These are phyloP conservation scores for Pseudopodoces humilis DNA, from an alignment of 2,113 vertebrate species.

Conservation along the genomic window DNA sequence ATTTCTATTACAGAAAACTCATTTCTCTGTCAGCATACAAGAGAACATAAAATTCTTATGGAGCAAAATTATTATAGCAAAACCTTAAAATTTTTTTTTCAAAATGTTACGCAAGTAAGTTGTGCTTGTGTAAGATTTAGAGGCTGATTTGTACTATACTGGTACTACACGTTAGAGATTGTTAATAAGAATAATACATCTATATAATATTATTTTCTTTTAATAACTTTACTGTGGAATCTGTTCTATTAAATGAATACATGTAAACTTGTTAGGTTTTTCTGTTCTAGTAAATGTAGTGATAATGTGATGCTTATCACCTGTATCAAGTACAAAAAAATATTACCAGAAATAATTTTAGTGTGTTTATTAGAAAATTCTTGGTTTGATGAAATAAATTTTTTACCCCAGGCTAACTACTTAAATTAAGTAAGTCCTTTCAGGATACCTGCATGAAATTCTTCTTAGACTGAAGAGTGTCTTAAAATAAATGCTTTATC, in stretches of 20 bases:
- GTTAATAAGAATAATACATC: neutral
- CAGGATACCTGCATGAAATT: fast-evolving
- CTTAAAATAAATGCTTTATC: neutral
- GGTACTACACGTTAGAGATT: neutral
- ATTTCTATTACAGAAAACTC: neutral
- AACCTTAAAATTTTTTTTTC: neutral
- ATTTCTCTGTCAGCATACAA: neutral
- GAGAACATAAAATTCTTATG: neutral
- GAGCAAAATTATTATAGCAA: neutral
- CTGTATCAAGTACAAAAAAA: neutral
- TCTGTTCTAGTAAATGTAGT: neutral
- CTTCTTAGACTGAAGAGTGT: neutral
- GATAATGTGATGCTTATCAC: neutral
- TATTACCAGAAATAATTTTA: neutral
- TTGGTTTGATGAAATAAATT: neutral
- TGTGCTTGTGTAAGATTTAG: neutral
- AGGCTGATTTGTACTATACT: neutral
- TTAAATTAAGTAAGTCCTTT: neutral
- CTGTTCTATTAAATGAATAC: neutral
- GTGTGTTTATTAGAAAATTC: neutral
- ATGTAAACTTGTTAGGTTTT: neutral
- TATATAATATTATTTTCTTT: neutral
- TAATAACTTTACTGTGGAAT: neutral
- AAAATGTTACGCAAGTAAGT: neutral
- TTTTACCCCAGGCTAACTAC: neutral